These are phyloP conservation scores for Mycalesis mineus DNA, from an alignment of 2,888 invertebrate species.

Conservation along the genomic window DNA sequence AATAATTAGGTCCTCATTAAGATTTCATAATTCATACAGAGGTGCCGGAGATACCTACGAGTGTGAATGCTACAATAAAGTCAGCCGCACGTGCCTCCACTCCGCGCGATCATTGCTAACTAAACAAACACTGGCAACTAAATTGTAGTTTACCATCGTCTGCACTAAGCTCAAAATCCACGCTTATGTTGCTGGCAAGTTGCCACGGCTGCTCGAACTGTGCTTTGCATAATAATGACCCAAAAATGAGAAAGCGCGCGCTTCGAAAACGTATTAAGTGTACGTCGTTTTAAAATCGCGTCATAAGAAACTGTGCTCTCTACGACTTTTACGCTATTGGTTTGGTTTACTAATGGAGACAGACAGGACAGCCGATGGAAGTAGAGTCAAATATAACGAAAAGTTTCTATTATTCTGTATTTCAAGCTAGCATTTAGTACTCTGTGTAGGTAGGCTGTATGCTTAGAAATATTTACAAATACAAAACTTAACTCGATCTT, in stretches of 20 bases:
- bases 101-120: conserved; percentile 16
- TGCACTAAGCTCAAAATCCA: conserved; percentile 19
- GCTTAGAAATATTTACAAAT: no score
- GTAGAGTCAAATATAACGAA: no score
- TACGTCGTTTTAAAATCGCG: background rate
- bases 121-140: conserved; percentile 22
- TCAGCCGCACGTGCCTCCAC: background rate
- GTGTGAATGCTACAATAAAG: background rate
- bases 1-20: no score
- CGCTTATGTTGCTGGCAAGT: conserved; percentile 17
- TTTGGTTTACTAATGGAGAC: no score
- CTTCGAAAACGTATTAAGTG: conserved; percentile 4
- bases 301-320: background rate
- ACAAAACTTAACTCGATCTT: no score
- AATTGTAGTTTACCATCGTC: conserved; percentile 26
- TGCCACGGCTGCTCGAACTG: conserved; percentile 15
- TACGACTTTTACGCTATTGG: no score
- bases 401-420: no score
- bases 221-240: conserved; percentile 10
- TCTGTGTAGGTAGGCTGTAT: no score
- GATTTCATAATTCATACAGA: background rate
- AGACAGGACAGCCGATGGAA: no score
- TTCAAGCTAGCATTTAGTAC: no score
- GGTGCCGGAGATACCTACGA: no score
- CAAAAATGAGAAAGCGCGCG: conserved; percentile 6